Evolutionary conservation across 30 jellyfish, hydroid and myxozoan species (phyloP).

Genomic region (Pelagia noctiluca): DNA sequence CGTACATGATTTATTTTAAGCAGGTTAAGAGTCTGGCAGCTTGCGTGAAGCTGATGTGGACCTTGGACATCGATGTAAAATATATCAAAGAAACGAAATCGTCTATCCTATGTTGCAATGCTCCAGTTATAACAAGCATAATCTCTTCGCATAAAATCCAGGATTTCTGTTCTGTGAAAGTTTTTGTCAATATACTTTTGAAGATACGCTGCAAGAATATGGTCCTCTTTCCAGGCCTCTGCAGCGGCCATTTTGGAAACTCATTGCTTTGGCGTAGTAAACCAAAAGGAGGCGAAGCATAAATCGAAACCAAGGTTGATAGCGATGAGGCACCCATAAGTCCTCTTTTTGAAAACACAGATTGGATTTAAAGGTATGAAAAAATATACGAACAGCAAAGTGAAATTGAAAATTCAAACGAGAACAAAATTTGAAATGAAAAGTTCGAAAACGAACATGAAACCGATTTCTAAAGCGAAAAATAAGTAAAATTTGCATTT

Average conservation of each 20-base stretch:
- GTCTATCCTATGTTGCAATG: not conserved
- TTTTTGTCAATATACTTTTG: not conserved
- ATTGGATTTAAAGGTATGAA: not conserved
- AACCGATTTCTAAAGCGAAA: too few species aligned
- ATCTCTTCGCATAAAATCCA: not conserved
- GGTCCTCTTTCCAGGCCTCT: too few species aligned
- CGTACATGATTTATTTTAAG: too few species aligned
- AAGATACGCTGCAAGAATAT: too few species aligned
- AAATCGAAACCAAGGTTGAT: too few species aligned
- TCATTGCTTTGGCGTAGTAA: too few species aligned
- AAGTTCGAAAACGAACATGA: not conserved
- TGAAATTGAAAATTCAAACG: not conserved
- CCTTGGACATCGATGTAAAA: constrained; percentile 37
- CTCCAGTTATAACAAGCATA: not conserved
- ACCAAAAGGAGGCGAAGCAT: too few species aligned
- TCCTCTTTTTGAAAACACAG: not conserved
- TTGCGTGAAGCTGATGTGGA: too few species aligned
- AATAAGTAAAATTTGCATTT: too few species aligned
- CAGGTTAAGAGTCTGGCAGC: too few species aligned
- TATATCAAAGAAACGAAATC: not conserved
- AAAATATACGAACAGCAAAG: not conserved
- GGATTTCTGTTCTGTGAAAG: not conserved
- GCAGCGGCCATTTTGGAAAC: too few species aligned
- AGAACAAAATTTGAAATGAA: not conserved
- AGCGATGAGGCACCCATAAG: constrained; percentile 2